phyloP scores from a whole-genome alignment of 2,888 invertebrate species.

The Thysanoteuthis rhombus region DNA sequence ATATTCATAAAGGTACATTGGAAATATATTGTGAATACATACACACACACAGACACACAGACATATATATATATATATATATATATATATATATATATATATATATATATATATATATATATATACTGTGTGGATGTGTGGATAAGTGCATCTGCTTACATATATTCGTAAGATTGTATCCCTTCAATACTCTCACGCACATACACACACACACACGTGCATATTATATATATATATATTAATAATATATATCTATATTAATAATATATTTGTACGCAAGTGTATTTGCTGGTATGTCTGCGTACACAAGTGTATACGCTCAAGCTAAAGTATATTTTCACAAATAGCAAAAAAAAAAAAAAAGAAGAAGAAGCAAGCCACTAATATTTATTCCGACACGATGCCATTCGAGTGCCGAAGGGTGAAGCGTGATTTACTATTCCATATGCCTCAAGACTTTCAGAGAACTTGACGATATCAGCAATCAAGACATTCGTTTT shows the following conservation, averaged over 20 bases:
- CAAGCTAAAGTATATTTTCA: no score
- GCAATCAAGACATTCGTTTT: not conserved
- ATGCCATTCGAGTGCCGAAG: not conserved
- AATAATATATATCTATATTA: not conserved
- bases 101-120: not conserved
- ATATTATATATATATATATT: no score
- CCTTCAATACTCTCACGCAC: not conserved
- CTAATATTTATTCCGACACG: not conserved
- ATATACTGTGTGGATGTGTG: not conserved
- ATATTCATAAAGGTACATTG: no score
- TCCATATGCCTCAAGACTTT: not conserved
- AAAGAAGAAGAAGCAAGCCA: not conserved
- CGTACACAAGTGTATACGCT: no score
- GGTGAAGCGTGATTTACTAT: not conserved
- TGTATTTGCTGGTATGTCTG: not conserved
- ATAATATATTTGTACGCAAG: not conserved
- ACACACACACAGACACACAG: no score
- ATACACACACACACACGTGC: not conserved
- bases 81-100: not conserved
- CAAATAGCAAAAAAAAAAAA: not conserved
- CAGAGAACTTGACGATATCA: not conserved
- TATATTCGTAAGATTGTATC: not conserved
- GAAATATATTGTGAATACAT: no score
- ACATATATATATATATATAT: no score
- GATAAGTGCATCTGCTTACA: not conserved